phyloP scores from a whole-genome alignment of 2,113 vertebrate genomes.

The Halcyon senegalensis region DNA sequence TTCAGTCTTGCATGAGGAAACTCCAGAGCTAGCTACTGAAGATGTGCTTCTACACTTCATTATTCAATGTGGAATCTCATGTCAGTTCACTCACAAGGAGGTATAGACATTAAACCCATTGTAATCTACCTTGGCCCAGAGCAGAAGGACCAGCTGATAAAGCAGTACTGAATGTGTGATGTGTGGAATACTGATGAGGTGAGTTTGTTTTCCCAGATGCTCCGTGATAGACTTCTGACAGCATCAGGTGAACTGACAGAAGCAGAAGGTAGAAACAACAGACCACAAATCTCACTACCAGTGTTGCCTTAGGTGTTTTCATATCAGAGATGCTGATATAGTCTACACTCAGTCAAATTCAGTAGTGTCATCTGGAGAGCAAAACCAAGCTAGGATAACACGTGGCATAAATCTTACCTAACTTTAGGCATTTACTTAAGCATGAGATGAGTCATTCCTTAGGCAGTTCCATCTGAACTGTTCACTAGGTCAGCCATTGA shows the following conservation, averaged over 20 bases:
- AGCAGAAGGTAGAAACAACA: background rate
- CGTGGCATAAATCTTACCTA: background rate
- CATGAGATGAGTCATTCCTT: background rate
- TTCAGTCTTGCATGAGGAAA: background rate
- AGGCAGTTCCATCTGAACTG: background rate
- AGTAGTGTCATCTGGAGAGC: background rate
- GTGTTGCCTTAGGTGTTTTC: background rate
- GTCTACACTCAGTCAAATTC: background rate
- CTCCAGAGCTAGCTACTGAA: background rate
- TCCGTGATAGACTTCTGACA: background rate
- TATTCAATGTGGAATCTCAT: background rate
- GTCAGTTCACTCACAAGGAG: background rate
- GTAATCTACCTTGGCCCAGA: background rate
- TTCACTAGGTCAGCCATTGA: background rate
- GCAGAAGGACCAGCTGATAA: background rate
- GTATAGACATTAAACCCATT: background rate
- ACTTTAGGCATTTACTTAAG: background rate
- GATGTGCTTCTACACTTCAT: background rate
- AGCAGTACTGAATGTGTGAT: background rate
- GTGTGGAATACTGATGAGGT: constrained; percentile 1
- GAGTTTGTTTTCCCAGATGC: constrained; percentile 12
- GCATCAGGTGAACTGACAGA: background rate
- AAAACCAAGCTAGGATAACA: background rate
- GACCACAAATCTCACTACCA: background rate
- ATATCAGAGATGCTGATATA: background rate